Evolutionary conservation across 2,888 invertebrate genomes (phyloP).

Genomic region (Polyploca ridens): DNA sequence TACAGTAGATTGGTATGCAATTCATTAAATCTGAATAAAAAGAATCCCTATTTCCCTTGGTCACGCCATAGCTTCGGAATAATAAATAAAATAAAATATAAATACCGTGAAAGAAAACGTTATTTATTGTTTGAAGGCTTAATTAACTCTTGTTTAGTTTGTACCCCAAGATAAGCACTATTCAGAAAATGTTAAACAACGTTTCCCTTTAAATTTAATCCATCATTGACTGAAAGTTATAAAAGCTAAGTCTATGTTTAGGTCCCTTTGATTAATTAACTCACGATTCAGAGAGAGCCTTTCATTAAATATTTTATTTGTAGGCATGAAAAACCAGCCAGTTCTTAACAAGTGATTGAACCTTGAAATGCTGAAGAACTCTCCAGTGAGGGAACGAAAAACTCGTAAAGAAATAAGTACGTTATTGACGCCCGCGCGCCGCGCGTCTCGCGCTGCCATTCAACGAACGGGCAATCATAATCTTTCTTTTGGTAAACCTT

Average conservation of each 20-base stretch:
- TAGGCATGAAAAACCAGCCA: slow-evolving; percentile 20
- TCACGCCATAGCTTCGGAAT: too few species aligned
- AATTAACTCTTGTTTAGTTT: too few species aligned
- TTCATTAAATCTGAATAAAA: too few species aligned
- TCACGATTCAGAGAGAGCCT: neutral
- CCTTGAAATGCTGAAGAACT: slow-evolving; percentile 31
- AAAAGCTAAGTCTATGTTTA: neutral
- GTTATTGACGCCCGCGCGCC: slow-evolving; percentile 24
- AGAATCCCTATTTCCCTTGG: too few species aligned
- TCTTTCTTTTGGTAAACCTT: slow-evolving; percentile 41
- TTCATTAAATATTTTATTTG: slow-evolving; percentile 24
- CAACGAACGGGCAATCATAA: slow-evolving; percentile 45
- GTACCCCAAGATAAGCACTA: too few species aligned
- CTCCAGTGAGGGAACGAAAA: slow-evolving; percentile 32
- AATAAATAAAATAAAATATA: too few species aligned
- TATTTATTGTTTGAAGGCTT: too few species aligned
- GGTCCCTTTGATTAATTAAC: slow-evolving; percentile 6
- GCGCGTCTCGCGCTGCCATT: slow-evolving; percentile 33
- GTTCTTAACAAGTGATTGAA: slow-evolving; percentile 30
- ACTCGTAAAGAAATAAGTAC: slow-evolving; percentile 35
- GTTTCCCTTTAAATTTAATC: neutral
- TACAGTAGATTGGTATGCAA: too few species aligned
- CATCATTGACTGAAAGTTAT: neutral
- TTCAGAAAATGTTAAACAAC: too few species aligned
- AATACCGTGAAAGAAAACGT: too few species aligned